Evolutionary conservation across 2,113 vertebrate genomes (phyloP).

Genomic region (Amia ocellicauda): DNA sequence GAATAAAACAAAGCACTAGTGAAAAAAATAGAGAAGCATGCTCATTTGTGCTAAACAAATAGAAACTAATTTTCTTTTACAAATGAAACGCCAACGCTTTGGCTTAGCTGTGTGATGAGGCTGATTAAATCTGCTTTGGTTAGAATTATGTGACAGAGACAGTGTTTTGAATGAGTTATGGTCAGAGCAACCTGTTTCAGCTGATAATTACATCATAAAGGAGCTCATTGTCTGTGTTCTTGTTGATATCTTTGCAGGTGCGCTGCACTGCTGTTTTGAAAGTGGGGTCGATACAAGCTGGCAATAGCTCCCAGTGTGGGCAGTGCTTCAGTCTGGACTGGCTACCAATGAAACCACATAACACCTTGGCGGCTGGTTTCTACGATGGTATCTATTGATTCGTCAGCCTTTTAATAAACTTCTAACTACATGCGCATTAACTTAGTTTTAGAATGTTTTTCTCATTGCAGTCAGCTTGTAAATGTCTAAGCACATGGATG

Average conservation of each 20-base stretch:
- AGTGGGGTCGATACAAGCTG: conserved; percentile 76
- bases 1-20: too few species aligned
- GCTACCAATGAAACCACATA: conserved; percentile 82
- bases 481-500: too few species aligned
- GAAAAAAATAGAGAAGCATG: too few species aligned
- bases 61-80: too few species aligned
- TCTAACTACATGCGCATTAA: too few species aligned
- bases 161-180: background rate
- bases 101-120: too few species aligned
- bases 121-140: background rate
- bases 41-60: too few species aligned
- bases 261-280: conserved; percentile 72
- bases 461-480: too few species aligned
- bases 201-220: background rate
- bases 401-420: too few species aligned
- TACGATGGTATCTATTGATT: conserved; percentile 75
- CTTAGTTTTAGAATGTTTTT: too few species aligned
- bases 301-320: conserved; percentile 60
- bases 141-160: background rate
- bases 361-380: conserved; percentile 83
- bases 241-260: conserved; percentile 45
- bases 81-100: too few species aligned
- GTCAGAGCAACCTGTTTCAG: background rate
- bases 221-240: background rate
- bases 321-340: conserved; percentile 86